These are phyloP conservation scores for Enteromius afrohamiltoni DNA, from an alignment of 2,797 vertebrate species.

Conservation along the genomic window DNA sequence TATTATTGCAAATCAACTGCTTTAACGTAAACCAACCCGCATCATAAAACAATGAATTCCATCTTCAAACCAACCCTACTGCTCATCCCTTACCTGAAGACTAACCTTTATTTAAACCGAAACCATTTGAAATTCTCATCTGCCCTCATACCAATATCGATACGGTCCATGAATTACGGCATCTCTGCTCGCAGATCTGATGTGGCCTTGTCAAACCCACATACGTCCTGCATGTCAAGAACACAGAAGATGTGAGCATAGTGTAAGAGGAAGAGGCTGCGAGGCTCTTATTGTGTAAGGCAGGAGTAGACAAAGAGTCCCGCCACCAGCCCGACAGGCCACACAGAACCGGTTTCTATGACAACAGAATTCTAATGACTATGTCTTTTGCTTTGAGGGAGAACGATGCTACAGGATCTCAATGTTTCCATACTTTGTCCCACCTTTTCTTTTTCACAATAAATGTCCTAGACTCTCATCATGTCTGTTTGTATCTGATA, in stretches of 20 bases:
- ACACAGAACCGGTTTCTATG: constrained; percentile 87
- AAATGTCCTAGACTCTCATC: background rate
- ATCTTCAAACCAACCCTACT: background rate
- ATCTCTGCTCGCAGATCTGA: background rate
- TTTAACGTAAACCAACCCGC: background rate
- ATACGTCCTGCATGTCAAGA: background rate
- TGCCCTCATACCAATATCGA: background rate
- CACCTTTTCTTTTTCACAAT: background rate
- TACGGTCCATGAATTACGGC: background rate
- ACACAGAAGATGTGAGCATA: background rate
- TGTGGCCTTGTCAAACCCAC: background rate
- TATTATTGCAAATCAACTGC: background rate
- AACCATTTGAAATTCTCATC: background rate
- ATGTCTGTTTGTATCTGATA: background rate
- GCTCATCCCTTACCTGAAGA: background rate
- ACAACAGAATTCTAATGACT: constrained; percentile 85
- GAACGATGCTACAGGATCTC: constrained; percentile 59
- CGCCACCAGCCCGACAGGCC: constrained; percentile 73
- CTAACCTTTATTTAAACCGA: background rate
- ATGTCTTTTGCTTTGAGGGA: constrained; percentile 67
- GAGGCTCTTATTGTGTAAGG: constrained; percentile 37
- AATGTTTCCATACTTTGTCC: constrained; percentile 63
- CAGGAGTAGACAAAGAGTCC: constrained; percentile 53
- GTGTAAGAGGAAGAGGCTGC: constrained; percentile 15
- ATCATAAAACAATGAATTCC: background rate